A percentile compares a stretch with the other conserved stretches of the same genome.
Evolutionary conservation across 2,888 invertebrate genomes (phyloP).

Genomic region (Endomychus coccineus): DNA sequence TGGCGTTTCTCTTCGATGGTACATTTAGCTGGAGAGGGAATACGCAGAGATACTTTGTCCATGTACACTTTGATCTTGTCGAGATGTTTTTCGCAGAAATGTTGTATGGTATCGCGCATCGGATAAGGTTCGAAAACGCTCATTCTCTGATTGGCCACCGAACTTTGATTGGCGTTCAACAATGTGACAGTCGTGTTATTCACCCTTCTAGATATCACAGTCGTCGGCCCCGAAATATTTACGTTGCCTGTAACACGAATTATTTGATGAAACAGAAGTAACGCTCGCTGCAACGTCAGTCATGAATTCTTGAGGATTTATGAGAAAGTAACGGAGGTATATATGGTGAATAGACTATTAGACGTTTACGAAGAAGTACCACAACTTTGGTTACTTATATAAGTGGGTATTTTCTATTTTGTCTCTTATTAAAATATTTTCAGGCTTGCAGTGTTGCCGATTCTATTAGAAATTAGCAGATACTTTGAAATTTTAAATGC

Average conservation of each 20-base stretch:
- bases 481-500: too few relatives aligned
- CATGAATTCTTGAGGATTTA: too few relatives aligned
- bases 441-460: too few relatives aligned
- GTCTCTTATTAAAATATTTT: too few relatives aligned
- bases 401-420: too few relatives aligned
- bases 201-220: conserved; percentile 52
- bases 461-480: too few relatives aligned
- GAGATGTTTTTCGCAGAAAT: conserved; percentile 92
- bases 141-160: conserved; percentile 51
- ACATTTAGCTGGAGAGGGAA: conserved; percentile 89
- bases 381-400: too few relatives aligned
- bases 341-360: too few relatives aligned
- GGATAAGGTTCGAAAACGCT: conserved; percentile 85
- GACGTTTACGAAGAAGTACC: too few relatives aligned
- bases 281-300: too few relatives aligned
- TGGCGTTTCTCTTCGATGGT: conserved; percentile 85
- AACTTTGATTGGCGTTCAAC: conserved; percentile 51
- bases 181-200: conserved; percentile 75
- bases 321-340: too few relatives aligned
- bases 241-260: conserved; percentile 43
- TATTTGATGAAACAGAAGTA: too few relatives aligned
- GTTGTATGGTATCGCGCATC: conserved; percentile 88
- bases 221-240: conserved; percentile 51
- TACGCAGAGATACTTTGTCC: conserved; percentile 73
- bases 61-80: conserved; percentile 88